Evolutionary conservation across 2,888 invertebrate genomes (phyloP).

Genomic region (Drepana falcataria): DNA sequence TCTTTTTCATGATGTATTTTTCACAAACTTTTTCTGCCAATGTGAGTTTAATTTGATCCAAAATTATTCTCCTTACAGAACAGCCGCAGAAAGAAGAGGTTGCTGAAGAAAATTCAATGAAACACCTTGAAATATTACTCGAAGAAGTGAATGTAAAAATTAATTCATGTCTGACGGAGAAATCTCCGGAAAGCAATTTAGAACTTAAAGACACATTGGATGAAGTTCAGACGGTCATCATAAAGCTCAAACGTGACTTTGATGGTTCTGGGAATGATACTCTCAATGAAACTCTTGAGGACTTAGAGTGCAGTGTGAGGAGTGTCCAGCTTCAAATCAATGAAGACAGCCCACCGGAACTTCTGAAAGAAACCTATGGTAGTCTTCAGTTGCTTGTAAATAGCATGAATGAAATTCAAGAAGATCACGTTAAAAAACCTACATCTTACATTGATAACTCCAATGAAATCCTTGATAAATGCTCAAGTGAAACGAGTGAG

Average conservation of each 20-base stretch:
- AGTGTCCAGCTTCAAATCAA: constrained; percentile 69
- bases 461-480: constrained; percentile 35
- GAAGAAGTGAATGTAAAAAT: constrained; percentile 52
- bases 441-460: constrained; percentile 18
- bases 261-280: constrained; percentile 52
- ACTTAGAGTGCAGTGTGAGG: constrained; percentile 73
- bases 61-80: not conserved
- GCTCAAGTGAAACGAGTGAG: constrained; percentile 43
- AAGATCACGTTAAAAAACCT: constrained; percentile 23
- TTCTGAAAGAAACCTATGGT: constrained; percentile 63
- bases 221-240: constrained; percentile 68
- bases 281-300: constrained; percentile 70
- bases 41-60: constrained; percentile 19
- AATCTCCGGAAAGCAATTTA: constrained; percentile 40
- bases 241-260: constrained; percentile 62
- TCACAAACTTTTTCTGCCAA: not conserved
- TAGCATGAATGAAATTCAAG: constrained; percentile 47
- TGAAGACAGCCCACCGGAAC: constrained; percentile 57
- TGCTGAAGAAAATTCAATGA: constrained; percentile 36
- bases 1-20: constrained; percentile 2
- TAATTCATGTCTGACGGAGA: constrained; percentile 23
- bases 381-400: constrained; percentile 55
- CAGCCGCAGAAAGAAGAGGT: constrained; percentile 4
- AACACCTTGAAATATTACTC: constrained; percentile 44
- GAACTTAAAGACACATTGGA: constrained; percentile 54